Base-by-base conservation (phyloP, 2,113 vertebrate genomes). In the Ranitomeya variabilis region DNA sequence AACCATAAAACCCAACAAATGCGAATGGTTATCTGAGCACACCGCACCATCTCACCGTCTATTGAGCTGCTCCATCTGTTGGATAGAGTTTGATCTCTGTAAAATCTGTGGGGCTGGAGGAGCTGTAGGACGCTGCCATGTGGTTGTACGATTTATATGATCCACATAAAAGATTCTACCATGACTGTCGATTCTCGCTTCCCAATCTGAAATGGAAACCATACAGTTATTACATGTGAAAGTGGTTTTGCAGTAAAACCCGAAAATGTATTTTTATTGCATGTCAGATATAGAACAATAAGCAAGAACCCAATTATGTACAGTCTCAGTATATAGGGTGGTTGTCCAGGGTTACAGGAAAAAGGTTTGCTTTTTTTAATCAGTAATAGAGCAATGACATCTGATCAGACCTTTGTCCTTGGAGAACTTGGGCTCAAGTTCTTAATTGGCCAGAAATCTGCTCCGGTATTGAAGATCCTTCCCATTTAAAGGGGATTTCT, bases 51-150 rank as follows among this genome's bases (percentile, higher is more conserved):
- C 95, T 93, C 77, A 98, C 98, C 98, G 96, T 92, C 98, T 96
- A 92, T 99, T 99, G 89, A 99, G 96, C 92, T 99, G 98, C 89
- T 99, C 98, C 98, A 99, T 99, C 90, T 99, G 98, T 94, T 99
- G 98, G 45, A 99, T 99, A 91, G 98, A 99, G 93, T 97, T 99
- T 19, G 98, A 99, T 71, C 98, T 96, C 91, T 99, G 98, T 82
- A 99, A 94, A 73, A 97, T 97, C 95, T 99, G 98, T 0, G 97
- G 97, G 80, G 97, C 97, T 0, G 98, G 97, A 15, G 98, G 98
- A 9, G 96, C 98, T 0, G 98, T 99, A 14, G 98, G 98, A 52
- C 97, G 94, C 95, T 99, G 98, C 98, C 98, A 99, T 0, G 98
- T 99, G 0, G 98, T 99, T 86, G 98, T 99, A 89, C 98, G 96